Evolutionary conservation across 1,140 invertebrate species (phyloP), one percentile per base, ranked within the genome.

Genomic region (Gryllus bimaculatus): DNA sequence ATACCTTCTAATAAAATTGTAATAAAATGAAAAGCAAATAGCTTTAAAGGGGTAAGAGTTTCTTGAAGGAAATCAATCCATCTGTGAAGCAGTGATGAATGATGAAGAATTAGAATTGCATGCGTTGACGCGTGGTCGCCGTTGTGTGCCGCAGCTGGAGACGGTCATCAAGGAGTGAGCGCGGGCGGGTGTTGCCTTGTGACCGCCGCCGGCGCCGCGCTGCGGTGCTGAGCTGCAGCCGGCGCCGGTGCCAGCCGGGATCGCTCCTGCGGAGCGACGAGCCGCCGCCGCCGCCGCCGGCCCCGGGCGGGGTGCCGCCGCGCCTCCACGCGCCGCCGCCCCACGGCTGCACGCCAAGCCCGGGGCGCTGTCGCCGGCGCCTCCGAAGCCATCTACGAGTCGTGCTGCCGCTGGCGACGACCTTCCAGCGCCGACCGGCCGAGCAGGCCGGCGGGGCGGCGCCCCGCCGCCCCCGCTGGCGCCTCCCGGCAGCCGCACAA

Each of bases 331-430:
- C 80, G 26, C 81, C 81, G 10, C 49, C 66, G 73, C 75, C 88
- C 83, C 49, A 86, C 85, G 48, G 10, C 15, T 15, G 10, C 10
- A 86, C 86, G 13, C 83, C 85, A 66, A 81, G 83, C 47, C 83
- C 10, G 85, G 85, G 83, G 85, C 85, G n/a, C 82, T 83, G 26
- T 81, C 80, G 48, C 77, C 54, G 82, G 18, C 81, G 81, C 54
- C 54, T 85, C 82, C 83, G 94, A 96, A 83, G 94, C 94, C 0
- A 96, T 96, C 82, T 96, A 96, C 83, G 94, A 96, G 84, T 90
- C 93, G 0, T 96, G 18, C 87, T 93, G 79, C 93, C 92, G 4
- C 86, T n/a, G n/a, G 92, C 20, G 90, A 92, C 48, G 89, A 90
- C 48, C 83, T 81, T 87, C 73, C 83, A 85, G 6, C 88, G 89